A percentile compares a stretch with the other conserved stretches of the same genome.
These are phyloP conservation scores for Muschampia plurimacula DNA, from an alignment of 2,888 invertebrate species.

Conservation along the genomic window DNA sequence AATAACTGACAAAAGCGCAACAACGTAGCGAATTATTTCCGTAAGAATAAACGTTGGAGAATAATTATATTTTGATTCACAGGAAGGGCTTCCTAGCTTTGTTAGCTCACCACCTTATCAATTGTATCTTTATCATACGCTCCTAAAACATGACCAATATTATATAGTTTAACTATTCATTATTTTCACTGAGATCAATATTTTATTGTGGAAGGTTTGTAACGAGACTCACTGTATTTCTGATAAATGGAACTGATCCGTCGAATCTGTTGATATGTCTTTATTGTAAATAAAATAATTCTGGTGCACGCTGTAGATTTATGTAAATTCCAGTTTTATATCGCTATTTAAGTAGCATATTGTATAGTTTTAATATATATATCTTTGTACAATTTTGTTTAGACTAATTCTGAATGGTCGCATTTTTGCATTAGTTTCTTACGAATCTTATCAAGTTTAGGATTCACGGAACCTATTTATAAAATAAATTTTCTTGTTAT, in stretches of 20 bases:
- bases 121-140: background rate
- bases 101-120: background rate
- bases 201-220: background rate
- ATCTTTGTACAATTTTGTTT: conserved; percentile 41
- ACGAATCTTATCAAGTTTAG: conserved; percentile 29
- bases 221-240: conserved; percentile 51
- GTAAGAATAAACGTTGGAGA: background rate
- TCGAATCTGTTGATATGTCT: conserved; percentile 38
- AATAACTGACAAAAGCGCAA: background rate
- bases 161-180: background rate
- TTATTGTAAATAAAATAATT: conserved; percentile 46
- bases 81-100: background rate
- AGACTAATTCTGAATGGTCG: conserved; percentile 45
- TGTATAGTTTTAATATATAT: conserved; percentile 40
- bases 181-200: background rate
- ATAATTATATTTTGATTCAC: no score
- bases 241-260: conserved; percentile 27
- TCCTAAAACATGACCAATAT: background rate
- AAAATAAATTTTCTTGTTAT: conserved; percentile 66
- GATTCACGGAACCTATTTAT: conserved; percentile 36
- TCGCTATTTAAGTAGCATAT: conserved; percentile 48
- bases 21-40: background rate
- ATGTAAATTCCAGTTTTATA: conserved; percentile 58
- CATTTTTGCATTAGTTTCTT: conserved; percentile 45
- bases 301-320: conserved; percentile 53